These are phyloP conservation scores for Chaenogobius annularis DNA, from an alignment of 2,113 vertebrate genomes.

Conservation along the genomic window DNA sequence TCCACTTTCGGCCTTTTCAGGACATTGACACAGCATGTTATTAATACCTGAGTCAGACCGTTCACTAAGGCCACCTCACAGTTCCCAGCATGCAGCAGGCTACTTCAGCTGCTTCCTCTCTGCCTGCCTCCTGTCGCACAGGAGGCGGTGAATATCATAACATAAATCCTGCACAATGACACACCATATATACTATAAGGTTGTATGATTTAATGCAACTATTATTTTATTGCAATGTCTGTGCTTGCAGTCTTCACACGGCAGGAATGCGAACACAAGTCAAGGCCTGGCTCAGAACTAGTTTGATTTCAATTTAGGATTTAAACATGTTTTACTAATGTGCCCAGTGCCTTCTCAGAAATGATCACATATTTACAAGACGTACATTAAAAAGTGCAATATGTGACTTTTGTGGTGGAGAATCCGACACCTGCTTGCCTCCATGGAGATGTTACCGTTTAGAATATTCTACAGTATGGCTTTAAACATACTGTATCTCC, in stretches of 20 bases:
- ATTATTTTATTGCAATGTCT: neutral
- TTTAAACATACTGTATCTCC: neutral
- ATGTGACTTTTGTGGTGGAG: too few relatives aligned
- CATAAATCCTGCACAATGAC: slow-evolving; percentile 10
- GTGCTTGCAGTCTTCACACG: neutral
- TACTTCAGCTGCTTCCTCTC: slow-evolving; percentile 67
- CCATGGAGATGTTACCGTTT: neutral
- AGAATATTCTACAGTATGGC: neutral
- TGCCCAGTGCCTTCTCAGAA: neutral
- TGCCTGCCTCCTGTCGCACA: slow-evolving; percentile 68
- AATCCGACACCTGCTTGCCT: too few relatives aligned
- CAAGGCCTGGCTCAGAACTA: neutral
- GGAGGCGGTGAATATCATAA: slow-evolving; percentile 40
- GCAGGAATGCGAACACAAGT: neutral
- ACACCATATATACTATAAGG: slow-evolving; percentile 1
- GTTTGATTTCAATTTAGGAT: neutral
- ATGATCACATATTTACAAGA: neutral
- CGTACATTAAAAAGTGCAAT: too few relatives aligned
- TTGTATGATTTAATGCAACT: neutral
- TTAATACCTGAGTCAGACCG: slow-evolving; percentile 23
- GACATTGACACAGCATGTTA: slow-evolving; percentile 26
- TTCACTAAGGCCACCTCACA: slow-evolving; percentile 43
- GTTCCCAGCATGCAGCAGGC: slow-evolving; percentile 56
- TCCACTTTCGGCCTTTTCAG: neutral
- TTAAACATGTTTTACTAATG: neutral